phyloP scores from a whole-genome alignment of 2,113 vertebrate species.

The Odontophorus gujanensis region DNA sequence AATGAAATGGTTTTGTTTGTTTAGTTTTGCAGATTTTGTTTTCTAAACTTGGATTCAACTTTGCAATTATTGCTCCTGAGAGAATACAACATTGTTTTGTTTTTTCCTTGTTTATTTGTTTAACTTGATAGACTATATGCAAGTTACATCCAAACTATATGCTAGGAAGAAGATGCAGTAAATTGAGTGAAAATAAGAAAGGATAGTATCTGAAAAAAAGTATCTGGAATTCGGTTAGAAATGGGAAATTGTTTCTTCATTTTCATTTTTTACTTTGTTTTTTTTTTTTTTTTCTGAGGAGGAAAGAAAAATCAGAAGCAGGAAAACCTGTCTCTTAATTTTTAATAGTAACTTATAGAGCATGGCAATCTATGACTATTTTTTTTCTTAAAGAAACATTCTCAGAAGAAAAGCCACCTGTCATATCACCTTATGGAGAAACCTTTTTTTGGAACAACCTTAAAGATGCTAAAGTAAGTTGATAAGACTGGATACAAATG shows the following conservation, averaged over 20 bases:
- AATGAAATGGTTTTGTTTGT: neutral
- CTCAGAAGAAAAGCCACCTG: constrained; percentile 74
- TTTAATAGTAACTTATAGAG: neutral
- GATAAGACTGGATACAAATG: neutral
- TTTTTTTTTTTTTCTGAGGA: neutral
- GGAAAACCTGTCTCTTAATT: neutral
- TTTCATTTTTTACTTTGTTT: neutral
- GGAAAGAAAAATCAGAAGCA: neutral
- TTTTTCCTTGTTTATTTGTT: neutral
- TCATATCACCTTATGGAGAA: constrained; percentile 91
- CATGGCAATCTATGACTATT: neutral
- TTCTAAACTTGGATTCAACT: neutral
- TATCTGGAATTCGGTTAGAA: neutral
- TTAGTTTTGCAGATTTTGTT: neutral
- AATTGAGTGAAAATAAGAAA: neutral
- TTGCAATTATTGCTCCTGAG: neutral
- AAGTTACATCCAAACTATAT: neutral
- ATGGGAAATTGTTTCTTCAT: neutral
- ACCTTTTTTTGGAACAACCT: constrained; percentile 84
- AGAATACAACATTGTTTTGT: neutral
- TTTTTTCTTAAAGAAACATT: constrained; percentile 53
- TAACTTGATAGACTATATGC: neutral
- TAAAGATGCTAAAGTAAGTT: constrained; percentile 81
- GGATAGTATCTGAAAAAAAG: neutral
- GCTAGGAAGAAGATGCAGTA: neutral